Conservation (phyloP, 2,888 invertebrate genomes). For the Megamerina dolium region DNA sequence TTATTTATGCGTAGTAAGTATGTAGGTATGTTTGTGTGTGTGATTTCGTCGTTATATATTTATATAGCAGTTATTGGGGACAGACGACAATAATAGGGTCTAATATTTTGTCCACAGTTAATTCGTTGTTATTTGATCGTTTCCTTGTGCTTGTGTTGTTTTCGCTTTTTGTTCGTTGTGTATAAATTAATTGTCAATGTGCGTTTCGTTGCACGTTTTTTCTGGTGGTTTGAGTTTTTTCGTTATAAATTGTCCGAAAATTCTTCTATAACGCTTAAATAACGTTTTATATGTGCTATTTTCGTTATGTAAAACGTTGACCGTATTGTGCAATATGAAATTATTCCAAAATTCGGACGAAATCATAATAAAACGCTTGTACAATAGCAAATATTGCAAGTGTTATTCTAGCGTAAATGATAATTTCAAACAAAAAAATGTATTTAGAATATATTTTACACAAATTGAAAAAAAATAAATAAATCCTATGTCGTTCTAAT, state of each 20-base stretch:
- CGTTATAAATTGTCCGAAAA: neutral
- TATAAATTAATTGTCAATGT: slow-evolving; percentile 7
- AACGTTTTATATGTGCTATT: neutral
- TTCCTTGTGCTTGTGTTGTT: slow-evolving; percentile 1
- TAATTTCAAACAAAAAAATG: neutral
- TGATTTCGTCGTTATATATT: no score
- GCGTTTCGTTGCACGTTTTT: slow-evolving; percentile 4
- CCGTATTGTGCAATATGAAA: neutral
- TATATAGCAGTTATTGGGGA: no score
- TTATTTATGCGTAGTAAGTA: slow-evolving; percentile 3
- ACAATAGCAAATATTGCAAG: no score
- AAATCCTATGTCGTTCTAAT: slow-evolving; percentile 1
- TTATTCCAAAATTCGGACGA: neutral
- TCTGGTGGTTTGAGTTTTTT: neutral
- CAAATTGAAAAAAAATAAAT: neutral
- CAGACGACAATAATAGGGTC: no score
- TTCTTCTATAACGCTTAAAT: neutral
- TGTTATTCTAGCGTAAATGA: neutral
- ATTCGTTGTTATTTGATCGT: slow-evolving; percentile 8
- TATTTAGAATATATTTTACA: neutral
- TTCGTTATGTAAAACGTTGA: neutral
- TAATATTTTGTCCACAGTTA: no score
- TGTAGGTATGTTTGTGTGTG: no score
- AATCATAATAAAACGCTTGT: neutral
- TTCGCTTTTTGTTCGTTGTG: slow-evolving; percentile 1